Evolutionary conservation across 1,140 invertebrate genomes (phyloP), one percentile per base, ranked within the genome.

Genomic region (Dreissena polymorpha): DNA sequence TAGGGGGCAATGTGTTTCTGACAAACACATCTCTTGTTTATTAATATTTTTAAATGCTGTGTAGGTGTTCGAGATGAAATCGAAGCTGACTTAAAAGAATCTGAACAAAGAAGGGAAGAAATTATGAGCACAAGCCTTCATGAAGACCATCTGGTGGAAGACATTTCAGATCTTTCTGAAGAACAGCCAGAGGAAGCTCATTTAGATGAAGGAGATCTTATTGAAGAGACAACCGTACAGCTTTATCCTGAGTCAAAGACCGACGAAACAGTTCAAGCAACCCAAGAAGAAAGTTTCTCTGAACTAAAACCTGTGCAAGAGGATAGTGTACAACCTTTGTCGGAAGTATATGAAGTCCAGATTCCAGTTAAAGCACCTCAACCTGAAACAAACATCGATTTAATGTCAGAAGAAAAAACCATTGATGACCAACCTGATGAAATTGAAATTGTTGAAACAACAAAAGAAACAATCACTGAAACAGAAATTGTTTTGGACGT

Each of bases 401-500:
- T 70, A 10, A 51, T 84, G 18, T 21, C 60, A 27, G 75, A 74
- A 77, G 39, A 39, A 39, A 8, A 67, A 23, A 82, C 84, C 60
- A 86, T 88, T 74, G 69, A 70, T 18, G 69, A 50, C 21, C 72
- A 85, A 49, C 72, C 86, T 50, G 71, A 83, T 25, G 83, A 87
- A 21, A 65, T 83, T 6, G 57, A 72, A 51, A 77, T 86, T 83
- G 82, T 75, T 83, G 79, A 72, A 27, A 50, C 67, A 53, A 21
- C 63, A 23, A 12, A 73, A 49, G 73, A 86, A 63, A 81, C 82
- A 63, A 70, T 74, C 13, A 55, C 79, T 55, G 39, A 72, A 50
- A 51, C 73, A n/a, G 86, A 87, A 75, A 71, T 88, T 29, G 18
- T 53, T 21, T 39, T 82, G 25, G 85, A 86, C 50, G n/a, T 87